Conservation (phyloP, 1,140 invertebrate species). For the Bombyx mori region DNA sequence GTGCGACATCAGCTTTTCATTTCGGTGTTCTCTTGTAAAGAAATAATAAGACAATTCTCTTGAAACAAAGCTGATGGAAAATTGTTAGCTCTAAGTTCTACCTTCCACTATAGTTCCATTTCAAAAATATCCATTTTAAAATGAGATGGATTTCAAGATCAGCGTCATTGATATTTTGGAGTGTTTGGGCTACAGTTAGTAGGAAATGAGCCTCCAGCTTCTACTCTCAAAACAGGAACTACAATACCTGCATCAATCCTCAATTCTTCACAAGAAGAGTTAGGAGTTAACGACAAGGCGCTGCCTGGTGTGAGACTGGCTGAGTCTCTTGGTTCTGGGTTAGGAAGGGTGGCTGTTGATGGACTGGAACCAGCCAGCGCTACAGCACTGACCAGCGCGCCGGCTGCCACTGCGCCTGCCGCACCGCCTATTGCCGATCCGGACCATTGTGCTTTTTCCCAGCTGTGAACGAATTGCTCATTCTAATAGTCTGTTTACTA, state of each 20-base stretch:
- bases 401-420: conserved; percentile 47
- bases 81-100: too few relatives aligned
- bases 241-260: conserved; percentile 43
- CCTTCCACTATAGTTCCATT: too few relatives aligned
- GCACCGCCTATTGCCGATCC: conserved; percentile 41
- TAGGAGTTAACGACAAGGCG: conserved; percentile 47
- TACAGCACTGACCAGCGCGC: conserved; percentile 50
- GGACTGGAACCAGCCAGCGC: conserved; percentile 46
- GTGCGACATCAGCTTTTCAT: too few relatives aligned
- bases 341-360: conserved; percentile 19
- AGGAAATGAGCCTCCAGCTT: too few relatives aligned
- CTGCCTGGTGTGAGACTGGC: conserved; percentile 56
- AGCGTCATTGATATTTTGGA: too few relatives aligned
- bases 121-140: too few relatives aligned
- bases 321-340: conserved; percentile 46
- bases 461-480: conserved; percentile 22
- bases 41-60: too few relatives aligned
- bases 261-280: conserved; percentile 57
- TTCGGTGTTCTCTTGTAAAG: too few relatives aligned
- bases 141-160: too few relatives aligned
- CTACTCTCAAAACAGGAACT: not conserved
- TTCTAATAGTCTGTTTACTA: too few relatives aligned
- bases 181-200: too few relatives aligned
- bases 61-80: too few relatives aligned
- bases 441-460: conserved; percentile 62